A percentile compares a stretch with the other conserved stretches of the same genome.
phyloP scores from a whole-genome alignment of 1,140 invertebrate genomes.

The Chymomyza costata region DNA sequence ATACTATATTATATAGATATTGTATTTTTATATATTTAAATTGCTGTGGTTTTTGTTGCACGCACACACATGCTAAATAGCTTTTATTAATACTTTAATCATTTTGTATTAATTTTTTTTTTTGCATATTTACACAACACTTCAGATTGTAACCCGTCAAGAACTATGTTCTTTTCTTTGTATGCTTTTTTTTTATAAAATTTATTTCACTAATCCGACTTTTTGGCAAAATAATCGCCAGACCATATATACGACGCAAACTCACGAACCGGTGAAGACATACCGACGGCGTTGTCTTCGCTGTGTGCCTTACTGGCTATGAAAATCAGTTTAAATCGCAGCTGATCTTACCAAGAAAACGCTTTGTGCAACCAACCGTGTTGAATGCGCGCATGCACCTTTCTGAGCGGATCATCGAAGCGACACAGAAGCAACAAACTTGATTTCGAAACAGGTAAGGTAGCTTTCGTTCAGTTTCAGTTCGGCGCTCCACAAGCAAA shows the following conservation, averaged over 20 bases:
- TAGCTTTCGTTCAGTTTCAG: constrained; percentile 67
- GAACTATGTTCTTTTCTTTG: constrained; percentile 59
- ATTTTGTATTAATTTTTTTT: constrained; percentile 23
- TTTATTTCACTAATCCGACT: constrained; percentile 36
- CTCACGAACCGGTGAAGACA: constrained; percentile 15
- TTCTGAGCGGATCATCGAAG: constrained; percentile 69
- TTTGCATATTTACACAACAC: constrained; percentile 51
- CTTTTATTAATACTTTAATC: constrained; percentile 22
- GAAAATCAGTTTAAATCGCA: constrained; percentile 42
- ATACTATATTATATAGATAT: too few relatives aligned
- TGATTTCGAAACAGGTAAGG: constrained; percentile 71
- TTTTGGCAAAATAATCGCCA: neutral
- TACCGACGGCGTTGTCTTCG: constrained; percentile 50
- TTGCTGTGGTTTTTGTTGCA: constrained; percentile 31
- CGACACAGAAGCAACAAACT: constrained; percentile 71
- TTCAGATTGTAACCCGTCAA: constrained; percentile 37
- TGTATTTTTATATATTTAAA: too few relatives aligned
- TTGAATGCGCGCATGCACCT: constrained; percentile 71
- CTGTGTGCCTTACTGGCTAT: constrained; percentile 36
- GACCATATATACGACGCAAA: constrained; percentile 5
- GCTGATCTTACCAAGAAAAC: constrained; percentile 24
- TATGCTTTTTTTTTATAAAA: constrained; percentile 27
- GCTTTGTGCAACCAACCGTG: constrained; percentile 52
- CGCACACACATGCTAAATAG: constrained; percentile 29
- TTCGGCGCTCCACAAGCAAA: constrained; percentile 20